phyloP scores from a whole-genome alignment of 2,797 vertebrate genomes.

The Tinamus major region DNA sequence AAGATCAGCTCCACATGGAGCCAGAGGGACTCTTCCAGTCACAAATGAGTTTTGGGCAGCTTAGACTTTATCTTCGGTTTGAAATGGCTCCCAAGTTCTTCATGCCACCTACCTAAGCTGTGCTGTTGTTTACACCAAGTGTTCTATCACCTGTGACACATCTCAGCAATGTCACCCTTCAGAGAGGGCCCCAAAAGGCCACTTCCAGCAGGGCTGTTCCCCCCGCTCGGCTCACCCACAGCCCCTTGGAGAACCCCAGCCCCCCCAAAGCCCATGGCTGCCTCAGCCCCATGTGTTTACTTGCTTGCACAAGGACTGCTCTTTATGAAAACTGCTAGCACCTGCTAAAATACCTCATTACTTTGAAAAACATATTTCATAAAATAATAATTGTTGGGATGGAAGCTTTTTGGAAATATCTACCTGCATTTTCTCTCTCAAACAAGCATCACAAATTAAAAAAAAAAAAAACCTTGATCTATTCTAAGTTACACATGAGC shows the following conservation, averaged over 20 bases:
- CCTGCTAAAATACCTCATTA: not conserved
- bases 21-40: not conserved
- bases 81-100: not conserved
- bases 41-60: not conserved
- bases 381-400: not conserved
- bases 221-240: not conserved
- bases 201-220: not conserved
- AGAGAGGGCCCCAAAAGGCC: not conserved
- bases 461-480: rapidly evolving
- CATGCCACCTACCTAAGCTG: not conserved
- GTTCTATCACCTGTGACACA: not conserved
- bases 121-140: not conserved
- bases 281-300: not conserved
- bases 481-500: not conserved
- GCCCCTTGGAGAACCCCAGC: not conserved
- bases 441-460: not conserved
- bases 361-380: not conserved
- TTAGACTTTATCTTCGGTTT: not conserved
- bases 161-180: not conserved
- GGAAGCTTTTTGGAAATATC: not conserved
- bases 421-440: not conserved
- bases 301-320: not conserved
- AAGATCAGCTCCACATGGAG: not conserved
- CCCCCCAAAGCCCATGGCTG: not conserved
- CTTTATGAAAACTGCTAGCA: not conserved